Base-by-base conservation (phyloP, 2,113 vertebrate species). In the Coptodon bakossiorum region DNA sequence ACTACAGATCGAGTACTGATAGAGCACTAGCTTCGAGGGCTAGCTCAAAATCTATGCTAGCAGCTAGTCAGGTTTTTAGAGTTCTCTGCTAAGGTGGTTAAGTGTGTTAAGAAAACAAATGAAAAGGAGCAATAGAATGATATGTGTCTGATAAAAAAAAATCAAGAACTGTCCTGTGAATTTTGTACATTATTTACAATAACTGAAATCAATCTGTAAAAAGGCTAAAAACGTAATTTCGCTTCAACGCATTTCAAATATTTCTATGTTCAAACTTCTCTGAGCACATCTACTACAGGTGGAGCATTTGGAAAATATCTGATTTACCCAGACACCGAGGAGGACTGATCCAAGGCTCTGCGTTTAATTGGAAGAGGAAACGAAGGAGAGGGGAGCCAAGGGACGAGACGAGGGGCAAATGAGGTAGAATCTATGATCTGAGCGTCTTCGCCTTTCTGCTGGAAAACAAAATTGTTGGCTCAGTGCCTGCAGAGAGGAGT, bases 281-380 rank as follows among this genome's bases (percentile, higher is more conserved):
- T 7, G 83, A 89, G 86, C 40, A 27, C 63, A 91, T 94, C 85
- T 76, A 29, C 14, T 6, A 17, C 24, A 53, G 68, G 86, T 48
- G 31, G 76, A 53, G 78, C 7, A 40, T 76, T 89, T 92, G 19
- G 22, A 88, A 93, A 94, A 91, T 91, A 91, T 90, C 85, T 89
- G 84, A 87, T 91, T 86, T 82, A 92, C 91, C 52, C 86, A 94
- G 83, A 92, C 86, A 92, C 52, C 2, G 81, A 92, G 63, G 87
- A 89, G 87, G 73, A 81, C 83, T 63, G 29, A 86, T 83, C 52
- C 85, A 59, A 88, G 61, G 19, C 88, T 92, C 85, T 16, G 63
- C 17, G 84, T 93, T 94, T 95, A 96, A 96, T 94, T 95, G 94
- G 93, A 92, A 80, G 50, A 86, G 66, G 86, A 90, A 43, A 84